Conservation (phyloP, 2,797 vertebrate genomes). For the Neosilurus hyrtlii region DNA sequence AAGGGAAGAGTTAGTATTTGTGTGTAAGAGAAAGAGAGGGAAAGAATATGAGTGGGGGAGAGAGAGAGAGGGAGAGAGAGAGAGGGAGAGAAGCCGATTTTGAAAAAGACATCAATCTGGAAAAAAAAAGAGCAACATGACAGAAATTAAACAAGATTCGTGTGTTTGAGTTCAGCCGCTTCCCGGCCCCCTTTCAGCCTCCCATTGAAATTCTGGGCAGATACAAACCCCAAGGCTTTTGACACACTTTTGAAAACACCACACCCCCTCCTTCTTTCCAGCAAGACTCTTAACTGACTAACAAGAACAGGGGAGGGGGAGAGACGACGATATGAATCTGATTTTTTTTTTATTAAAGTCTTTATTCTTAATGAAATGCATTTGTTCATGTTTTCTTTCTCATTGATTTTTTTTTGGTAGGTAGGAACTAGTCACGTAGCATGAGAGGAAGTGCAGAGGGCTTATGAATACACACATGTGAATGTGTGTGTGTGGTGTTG, state of each 20-base stretch:
- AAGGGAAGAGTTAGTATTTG: conserved; percentile 48
- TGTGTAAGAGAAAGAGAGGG: conserved; percentile 50
- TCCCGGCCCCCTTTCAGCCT: conserved; percentile 81
- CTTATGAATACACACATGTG: conserved; percentile 3
- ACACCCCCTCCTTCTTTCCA: conserved; percentile 77
- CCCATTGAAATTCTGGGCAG: conserved; percentile 87
- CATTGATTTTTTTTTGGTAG: conserved; percentile 21
- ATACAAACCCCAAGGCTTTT: conserved; percentile 87
- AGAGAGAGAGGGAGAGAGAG: conserved; percentile 25
- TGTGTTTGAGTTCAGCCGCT: conserved; percentile 78
- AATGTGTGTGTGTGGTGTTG: neutral
- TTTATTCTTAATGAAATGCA: conserved; percentile 60
- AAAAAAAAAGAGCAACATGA: conserved; percentile 78
- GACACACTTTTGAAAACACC: conserved; percentile 88
- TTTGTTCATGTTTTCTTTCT: conserved; percentile 47
- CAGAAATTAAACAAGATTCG: conserved; percentile 87
- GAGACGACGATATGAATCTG: conserved; percentile 47
- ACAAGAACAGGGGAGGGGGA: conserved; percentile 60
- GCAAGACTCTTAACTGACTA: conserved; percentile 77
- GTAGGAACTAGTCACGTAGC: conserved; percentile 11
- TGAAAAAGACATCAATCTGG: conserved; percentile 81
- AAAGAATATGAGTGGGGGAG: neutral
- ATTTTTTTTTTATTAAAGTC: conserved; percentile 62
- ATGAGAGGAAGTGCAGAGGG: conserved; percentile 20
- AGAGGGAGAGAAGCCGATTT: conserved; percentile 62